Evolutionary conservation across 2,888 invertebrate genomes (phyloP).

Genomic region (Drosophila neonasuta): DNA sequence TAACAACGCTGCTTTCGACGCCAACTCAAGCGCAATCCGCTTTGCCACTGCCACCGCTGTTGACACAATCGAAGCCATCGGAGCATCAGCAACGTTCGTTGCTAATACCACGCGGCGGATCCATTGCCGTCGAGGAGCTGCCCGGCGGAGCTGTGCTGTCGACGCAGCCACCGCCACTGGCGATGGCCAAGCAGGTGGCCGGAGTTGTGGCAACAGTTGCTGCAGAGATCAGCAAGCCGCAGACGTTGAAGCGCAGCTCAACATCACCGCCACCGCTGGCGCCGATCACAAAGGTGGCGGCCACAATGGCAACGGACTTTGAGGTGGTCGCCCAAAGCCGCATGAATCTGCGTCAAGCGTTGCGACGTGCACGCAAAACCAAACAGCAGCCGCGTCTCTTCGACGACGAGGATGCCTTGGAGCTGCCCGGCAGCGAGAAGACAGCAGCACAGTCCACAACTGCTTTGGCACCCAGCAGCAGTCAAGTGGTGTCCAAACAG

Average conservation of each 20-base stretch:
- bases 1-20: neutral
- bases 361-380: constrained; percentile 78
- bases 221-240: constrained; percentile 3
- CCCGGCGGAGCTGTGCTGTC: neutral
- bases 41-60: neutral
- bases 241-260: constrained; percentile 20
- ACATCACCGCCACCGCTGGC: constrained; percentile 57
- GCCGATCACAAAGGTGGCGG: constrained; percentile 35
- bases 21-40: neutral
- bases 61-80: neutral
- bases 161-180: constrained; percentile 11
- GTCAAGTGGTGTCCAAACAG: constrained; percentile 1
- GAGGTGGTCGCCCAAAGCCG: constrained; percentile 75
- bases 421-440: constrained; percentile 43
- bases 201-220: constrained; percentile 7
- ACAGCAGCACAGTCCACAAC: constrained; percentile 6
- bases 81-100: constrained; percentile 35
- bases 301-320: constrained; percentile 15
- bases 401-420: constrained; percentile 59
- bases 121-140: neutral
- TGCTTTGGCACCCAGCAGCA: neutral
- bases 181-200: constrained; percentile 4
- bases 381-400: constrained; percentile 62
- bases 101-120: constrained; percentile 31
- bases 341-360: constrained; percentile 78